A percentile compares a stretch with the other conserved stretches of the same genome.
Conservation (phyloP, 2,888 invertebrate species). For the Eretmocerus hayati region DNA sequence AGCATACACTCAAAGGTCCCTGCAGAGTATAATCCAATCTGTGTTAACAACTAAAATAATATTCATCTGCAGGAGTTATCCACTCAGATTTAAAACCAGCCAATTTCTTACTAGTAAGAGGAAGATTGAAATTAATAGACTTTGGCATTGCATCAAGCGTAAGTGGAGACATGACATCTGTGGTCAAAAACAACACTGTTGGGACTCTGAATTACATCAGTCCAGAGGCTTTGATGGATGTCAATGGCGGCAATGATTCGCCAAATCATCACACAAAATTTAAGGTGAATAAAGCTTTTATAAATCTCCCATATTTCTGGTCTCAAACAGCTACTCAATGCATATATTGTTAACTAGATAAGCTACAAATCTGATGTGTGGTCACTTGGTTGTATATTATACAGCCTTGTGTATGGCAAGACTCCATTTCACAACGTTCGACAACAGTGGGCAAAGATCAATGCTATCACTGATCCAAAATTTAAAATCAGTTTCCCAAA, state of each 20-base stretch:
- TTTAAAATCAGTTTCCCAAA: slow-evolving; percentile 62
- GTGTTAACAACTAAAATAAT: neutral
- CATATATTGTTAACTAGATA: too few relatives aligned
- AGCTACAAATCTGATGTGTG: slow-evolving; percentile 92
- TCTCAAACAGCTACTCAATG: too few relatives aligned
- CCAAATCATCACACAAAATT: slow-evolving; percentile 38
- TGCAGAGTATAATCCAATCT: too few relatives aligned
- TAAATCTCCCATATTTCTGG: too few relatives aligned
- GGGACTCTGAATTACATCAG: slow-evolving; percentile 96
- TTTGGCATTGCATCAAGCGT: slow-evolving; percentile 92
- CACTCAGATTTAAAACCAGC: slow-evolving; percentile 96
- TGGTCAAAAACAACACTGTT: slow-evolving; percentile 71
- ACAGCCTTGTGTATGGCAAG: slow-evolving; percentile 80
- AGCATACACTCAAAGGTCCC: too few relatives aligned
- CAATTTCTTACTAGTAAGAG: slow-evolving; percentile 84
- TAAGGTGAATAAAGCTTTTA: slow-evolving; percentile 30
- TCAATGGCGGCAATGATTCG: slow-evolving; percentile 46
- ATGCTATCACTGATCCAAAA: slow-evolving; percentile 69
- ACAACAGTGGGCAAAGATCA: slow-evolving; percentile 65
- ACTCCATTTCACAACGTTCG: slow-evolving; percentile 85
- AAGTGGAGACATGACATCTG: slow-evolving; percentile 81
- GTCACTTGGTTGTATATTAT: slow-evolving; percentile 95
- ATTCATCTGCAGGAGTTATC: slow-evolving; percentile 66
- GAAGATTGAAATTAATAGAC: slow-evolving; percentile 88
- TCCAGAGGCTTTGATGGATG: slow-evolving; percentile 79